Evolutionary conservation across 2,888 invertebrate genomes (phyloP), one percentile per base, ranked within the genome.

Genomic region (Prosapia bicincta): DNA sequence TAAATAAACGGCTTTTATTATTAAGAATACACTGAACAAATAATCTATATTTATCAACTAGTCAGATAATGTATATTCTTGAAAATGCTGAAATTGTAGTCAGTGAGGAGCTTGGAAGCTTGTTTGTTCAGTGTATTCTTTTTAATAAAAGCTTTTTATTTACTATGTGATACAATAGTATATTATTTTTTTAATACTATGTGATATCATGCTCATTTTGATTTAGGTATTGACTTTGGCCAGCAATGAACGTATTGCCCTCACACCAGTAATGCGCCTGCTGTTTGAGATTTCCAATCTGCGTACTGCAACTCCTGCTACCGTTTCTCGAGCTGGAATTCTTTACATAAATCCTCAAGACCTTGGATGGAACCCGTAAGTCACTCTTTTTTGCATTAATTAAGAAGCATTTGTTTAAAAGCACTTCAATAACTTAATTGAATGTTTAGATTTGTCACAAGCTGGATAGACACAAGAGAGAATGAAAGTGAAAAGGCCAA

Each of bases 241-340:
- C 6, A 96, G 96, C 84, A 97, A 98, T 83, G 98, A 98, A 85
- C 89, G 98, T 74, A 97, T 98, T 76, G 95, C 97, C 0, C 86
- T 98, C 72, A 97, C 95, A 0, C 91, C 92, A 79, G 88, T 90
- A 28, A 97, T 98, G 97, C 88, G 97, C 69, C 87, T 98, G 20
- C 85, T 98, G n/a, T 98, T 98, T 84, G 98, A 98, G 86, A 97
- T 98, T 82, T 92, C 95, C 3, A 93, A 92, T 82, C 87, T 98
- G 81, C 90, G 93, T 81, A 95, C 95, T 0, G 98, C 98, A 0
- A 98, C 98, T 0, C 98, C 98, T 1, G 98, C 98, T 0, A 98
- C 98, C 0, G 97, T 98, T 0, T 97, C 97, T 0, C 87, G 97
- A 73, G 97, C 97, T 78, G 98, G 97, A 76, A 98, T 98, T 82